A percentile compares a stretch with the other conserved stretches of the same genome.
Evolutionary conservation across 2,113 vertebrate genomes (phyloP).

Genomic region (Laticauda colubrina): DNA sequence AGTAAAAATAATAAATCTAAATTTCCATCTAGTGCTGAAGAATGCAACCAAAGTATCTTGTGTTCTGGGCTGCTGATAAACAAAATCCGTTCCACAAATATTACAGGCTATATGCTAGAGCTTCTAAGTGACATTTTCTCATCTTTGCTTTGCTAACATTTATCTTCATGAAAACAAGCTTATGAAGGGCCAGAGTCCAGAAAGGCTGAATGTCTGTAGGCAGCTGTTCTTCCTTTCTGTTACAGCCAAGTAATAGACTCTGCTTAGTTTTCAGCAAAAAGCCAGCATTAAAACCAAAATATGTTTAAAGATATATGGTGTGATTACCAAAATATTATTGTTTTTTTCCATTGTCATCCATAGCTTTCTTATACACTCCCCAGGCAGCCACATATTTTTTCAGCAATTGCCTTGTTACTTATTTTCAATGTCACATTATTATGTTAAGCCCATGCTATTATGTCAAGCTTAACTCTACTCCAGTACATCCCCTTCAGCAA

Average conservation of each 20-base stretch:
- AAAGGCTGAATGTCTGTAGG: not conserved
- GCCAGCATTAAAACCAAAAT: not conserved
- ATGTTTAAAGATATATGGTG: not conserved
- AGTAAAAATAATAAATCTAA: not conserved
- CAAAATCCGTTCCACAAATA: not conserved
- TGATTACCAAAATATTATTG: not conserved
- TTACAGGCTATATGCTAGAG: not conserved
- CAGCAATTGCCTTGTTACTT: not conserved
- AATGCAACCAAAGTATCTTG: not conserved
- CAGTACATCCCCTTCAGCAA: not conserved
- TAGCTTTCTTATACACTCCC: not conserved
- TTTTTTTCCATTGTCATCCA: not conserved
- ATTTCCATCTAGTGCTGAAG: not conserved
- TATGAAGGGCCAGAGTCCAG: conserved; percentile 5
- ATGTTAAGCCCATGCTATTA: not conserved
- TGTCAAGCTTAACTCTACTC: not conserved
- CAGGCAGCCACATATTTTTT: not conserved
- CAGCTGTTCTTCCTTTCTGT: conserved; percentile 8
- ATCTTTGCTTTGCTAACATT: conserved; percentile 1
- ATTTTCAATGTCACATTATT: not conserved
- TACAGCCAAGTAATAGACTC: not conserved
- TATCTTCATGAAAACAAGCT: not conserved
- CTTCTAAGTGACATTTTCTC: not conserved
- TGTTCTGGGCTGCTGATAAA: not conserved
- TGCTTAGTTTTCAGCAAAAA: not conserved